Evolutionary conservation across 2,888 invertebrate genomes (phyloP), one percentile per base, ranked within the genome.

Genomic region (Norana najaformis): DNA sequence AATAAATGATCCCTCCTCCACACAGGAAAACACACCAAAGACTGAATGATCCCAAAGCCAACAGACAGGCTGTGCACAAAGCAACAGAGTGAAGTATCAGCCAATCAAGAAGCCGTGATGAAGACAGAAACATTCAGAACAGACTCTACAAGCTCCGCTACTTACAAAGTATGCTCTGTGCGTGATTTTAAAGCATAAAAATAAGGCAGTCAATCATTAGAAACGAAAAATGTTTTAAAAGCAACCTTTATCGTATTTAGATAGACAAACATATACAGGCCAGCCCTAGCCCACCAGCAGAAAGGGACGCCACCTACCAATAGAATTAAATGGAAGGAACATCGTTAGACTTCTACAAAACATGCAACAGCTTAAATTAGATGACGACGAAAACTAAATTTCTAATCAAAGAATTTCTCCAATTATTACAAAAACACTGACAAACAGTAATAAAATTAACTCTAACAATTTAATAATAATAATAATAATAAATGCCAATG

Each of bases 311-410:
- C 85, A 85, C 85, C 85, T 85, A 85, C 85, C 85, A 85, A 85
- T 85, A 85, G 85, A 85, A 85, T 85, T 85, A 85, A 36, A 36
- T 36, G 85, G 85, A 85, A 85, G 69, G 85, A 85, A 85, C 85
- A 85, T 85, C 85, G 85, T 37, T 37, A 36, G 85, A 85, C 35
- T 37, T 85, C 85, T 85, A 85, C 85, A 85, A 85, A 85, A 85
- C 85, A 85, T 85, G 85, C 85, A 85, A 85, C 85, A 85, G 85
- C 14, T 30, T 36, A 85, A 85, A 85, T 85, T 85, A 85, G 35
- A 85, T 16, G 85, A 85, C 69, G 1, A 8, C 69, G 1, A n/a
- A 11, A n/a, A n/a, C 69, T 8, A 11, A n/a, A 69, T n/a, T n/a
- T 69, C 30, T 69, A 69, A 69, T 69, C 30, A 69, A 69, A n/a